Percentiles rank a stretch among this genome's conserved stretches.
These are phyloP conservation scores for Stigmatopora argus DNA, from an alignment of 2,113 vertebrate species.

Conservation along the genomic window DNA sequence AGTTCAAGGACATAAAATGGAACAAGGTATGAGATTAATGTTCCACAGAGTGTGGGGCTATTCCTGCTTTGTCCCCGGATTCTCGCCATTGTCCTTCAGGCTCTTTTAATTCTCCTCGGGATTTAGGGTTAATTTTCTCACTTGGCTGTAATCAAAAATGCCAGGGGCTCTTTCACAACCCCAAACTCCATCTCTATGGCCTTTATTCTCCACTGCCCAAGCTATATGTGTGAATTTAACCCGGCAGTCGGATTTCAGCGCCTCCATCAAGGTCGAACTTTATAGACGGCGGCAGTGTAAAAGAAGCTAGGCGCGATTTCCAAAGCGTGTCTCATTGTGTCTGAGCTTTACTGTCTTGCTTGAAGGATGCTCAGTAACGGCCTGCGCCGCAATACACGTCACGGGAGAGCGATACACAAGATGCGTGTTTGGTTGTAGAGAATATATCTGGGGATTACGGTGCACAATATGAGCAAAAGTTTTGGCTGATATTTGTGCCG, in stretches of 20 bases:
- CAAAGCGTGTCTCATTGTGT: slow-evolving; percentile 64
- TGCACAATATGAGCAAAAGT: neutral
- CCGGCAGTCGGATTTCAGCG: slow-evolving; percentile 18
- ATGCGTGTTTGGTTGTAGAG: slow-evolving; percentile 12
- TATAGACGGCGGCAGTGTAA: slow-evolving; percentile 62
- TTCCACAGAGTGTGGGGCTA: neutral
- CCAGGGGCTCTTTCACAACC: slow-evolving; percentile 21
- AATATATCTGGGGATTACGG: neutral
- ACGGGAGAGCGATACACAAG: slow-evolving; percentile 48
- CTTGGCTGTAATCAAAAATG: slow-evolving; percentile 34
- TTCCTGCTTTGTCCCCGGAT: slow-evolving; percentile 13
- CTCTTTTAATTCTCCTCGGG: slow-evolving; percentile 17
- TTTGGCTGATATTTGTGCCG: neutral
- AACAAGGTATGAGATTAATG: neutral
- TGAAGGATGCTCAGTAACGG: slow-evolving; percentile 65
- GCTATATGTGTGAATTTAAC: slow-evolving; percentile 9
- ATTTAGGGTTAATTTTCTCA: slow-evolving; percentile 34
- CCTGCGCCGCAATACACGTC: slow-evolving; percentile 53
- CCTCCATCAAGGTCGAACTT: slow-evolving; percentile 71
- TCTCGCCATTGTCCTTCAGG: slow-evolving; percentile 17
- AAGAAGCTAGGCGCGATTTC: slow-evolving; percentile 54
- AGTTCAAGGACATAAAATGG: slow-evolving; percentile 4
- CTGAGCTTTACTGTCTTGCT: slow-evolving; percentile 64
- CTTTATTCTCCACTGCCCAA: slow-evolving; percentile 15
- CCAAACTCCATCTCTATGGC: slow-evolving; percentile 34